A percentile compares a stretch with the other conserved stretches of the same genome.
Evolutionary conservation across 2,888 invertebrate species (phyloP).

Genomic region (Diaprepes abbreviatus): DNA sequence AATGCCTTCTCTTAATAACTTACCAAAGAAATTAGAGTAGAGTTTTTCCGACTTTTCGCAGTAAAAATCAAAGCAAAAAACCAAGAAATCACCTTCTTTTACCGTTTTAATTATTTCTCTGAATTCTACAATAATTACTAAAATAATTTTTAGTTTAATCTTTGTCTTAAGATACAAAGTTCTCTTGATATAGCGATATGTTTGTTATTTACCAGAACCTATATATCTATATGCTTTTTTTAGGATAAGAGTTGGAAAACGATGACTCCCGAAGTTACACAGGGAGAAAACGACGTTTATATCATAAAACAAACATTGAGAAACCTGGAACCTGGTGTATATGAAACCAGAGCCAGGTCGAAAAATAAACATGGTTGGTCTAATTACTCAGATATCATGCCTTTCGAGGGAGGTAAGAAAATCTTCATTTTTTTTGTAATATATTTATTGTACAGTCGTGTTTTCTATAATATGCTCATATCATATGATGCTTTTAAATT

Average conservation of each 20-base stretch:
- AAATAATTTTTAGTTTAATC: too few species aligned
- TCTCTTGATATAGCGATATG: too few species aligned
- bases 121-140: too few species aligned
- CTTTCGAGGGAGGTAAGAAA: slow-evolving; percentile 65
- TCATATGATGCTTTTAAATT: not conserved
- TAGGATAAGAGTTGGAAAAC: slow-evolving; percentile 63
- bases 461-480: not conserved
- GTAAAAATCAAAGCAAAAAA: too few species aligned
- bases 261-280: slow-evolving; percentile 59
- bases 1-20: too few species aligned
- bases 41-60: too few species aligned
- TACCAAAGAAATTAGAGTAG: too few species aligned
- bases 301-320: slow-evolving; percentile 64
- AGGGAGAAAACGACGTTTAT: slow-evolving; percentile 61
- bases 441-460: not conserved
- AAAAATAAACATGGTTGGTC: slow-evolving; percentile 69
- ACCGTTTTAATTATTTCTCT: too few species aligned
- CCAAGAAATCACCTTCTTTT: too few species aligned
- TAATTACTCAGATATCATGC: slow-evolving; percentile 62
- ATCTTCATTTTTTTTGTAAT: not conserved
- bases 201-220: too few species aligned
- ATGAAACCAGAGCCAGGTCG: slow-evolving; percentile 67
- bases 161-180: too few species aligned
- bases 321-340: slow-evolving; percentile 65
- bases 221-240: slow-evolving; percentile 44